Evolutionary conservation across 53 echinoderm and acorn worm genomes (phyloP).

Genomic region (Paracentrotus lividus): DNA sequence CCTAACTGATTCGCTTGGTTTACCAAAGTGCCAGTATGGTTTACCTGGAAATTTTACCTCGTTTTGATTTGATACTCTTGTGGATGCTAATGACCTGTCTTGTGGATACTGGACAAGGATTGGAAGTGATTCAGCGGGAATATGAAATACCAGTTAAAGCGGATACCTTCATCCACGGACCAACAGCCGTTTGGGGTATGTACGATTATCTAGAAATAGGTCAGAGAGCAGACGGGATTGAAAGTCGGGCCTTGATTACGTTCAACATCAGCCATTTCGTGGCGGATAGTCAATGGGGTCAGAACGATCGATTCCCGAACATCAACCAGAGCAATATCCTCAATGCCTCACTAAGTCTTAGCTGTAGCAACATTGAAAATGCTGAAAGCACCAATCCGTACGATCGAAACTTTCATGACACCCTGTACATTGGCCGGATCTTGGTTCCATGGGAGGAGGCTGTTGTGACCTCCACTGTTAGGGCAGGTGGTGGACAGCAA

Average conservation of each 20-base stretch:
- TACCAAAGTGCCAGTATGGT: not conserved
- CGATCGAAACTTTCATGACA: slow-evolving; percentile 41
- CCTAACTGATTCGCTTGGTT: not conserved
- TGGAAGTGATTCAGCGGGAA: slow-evolving; percentile 3
- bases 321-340: slow-evolving; percentile 13
- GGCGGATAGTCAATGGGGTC: slow-evolving; percentile 37
- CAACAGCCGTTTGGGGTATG: not conserved
- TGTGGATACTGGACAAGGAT: not conserved
- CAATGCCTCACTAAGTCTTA: not conserved
- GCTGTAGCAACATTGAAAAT: slow-evolving; percentile 45
- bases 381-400: not conserved
- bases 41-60: not conserved
- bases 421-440: slow-evolving; percentile 7
- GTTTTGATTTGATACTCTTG: not conserved
- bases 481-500: not conserved
- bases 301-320: not conserved
- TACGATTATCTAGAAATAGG: slow-evolving; percentile 43
- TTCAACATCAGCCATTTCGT: slow-evolving; percentile 22
- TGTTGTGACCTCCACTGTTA: not conserved
- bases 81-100: not conserved
- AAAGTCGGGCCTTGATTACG: slow-evolving; percentile 19
- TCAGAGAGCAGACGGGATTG: not conserved
- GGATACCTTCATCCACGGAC: slow-evolving; percentile 49
- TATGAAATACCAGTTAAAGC: slow-evolving; percentile 9
- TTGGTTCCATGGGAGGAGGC: slow-evolving; percentile 36